A percentile compares a stretch with the other conserved stretches of the same genome.
phyloP scores from a whole-genome alignment of 2,797 vertebrate genomes.

The Philypnodon macrostomus region DNA sequence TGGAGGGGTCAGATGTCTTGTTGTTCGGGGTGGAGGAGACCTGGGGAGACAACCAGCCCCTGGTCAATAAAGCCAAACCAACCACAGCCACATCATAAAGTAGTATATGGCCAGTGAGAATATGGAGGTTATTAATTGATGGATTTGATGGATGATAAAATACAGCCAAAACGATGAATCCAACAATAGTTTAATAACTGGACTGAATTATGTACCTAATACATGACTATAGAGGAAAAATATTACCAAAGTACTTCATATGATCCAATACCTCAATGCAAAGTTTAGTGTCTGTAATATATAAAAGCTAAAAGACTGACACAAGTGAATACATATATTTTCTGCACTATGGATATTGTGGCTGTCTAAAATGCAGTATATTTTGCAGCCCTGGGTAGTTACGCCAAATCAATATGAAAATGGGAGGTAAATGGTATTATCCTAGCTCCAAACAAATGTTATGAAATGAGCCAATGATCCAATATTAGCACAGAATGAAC shows the following conservation, averaged over 20 bases:
- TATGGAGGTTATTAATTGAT: conserved; percentile 1
- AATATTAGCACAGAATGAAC: conserved; percentile 1
- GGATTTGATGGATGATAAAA: conserved; percentile 8
- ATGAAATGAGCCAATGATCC: not conserved
- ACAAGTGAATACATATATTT: too few species aligned
- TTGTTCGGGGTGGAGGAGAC: conserved; percentile 74
- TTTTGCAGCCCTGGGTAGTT: not conserved
- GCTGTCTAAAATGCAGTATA: not conserved
- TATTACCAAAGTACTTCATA: too few species aligned
- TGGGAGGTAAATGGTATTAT: not conserved
- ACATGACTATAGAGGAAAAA: too few species aligned
- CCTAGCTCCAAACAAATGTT: not conserved
- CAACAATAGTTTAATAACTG: not conserved
- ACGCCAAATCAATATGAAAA: not conserved
- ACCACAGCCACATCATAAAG: conserved; percentile 40
- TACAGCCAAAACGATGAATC: conserved; percentile 14
- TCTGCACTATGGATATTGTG: too few species aligned
- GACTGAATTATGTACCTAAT: too few species aligned
- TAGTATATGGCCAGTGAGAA: not conserved
- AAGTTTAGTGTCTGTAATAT: too few species aligned
- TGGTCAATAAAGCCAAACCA: conserved; percentile 63
- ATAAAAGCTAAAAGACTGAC: too few species aligned
- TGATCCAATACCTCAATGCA: too few species aligned
- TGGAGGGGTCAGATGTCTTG: conserved; percentile 73
- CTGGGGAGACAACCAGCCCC: conserved; percentile 73